Evolutionary conservation across 2,888 invertebrate species (phyloP), one percentile per base, ranked within the genome.

Genomic region (Steinernema scapterisci): DNA sequence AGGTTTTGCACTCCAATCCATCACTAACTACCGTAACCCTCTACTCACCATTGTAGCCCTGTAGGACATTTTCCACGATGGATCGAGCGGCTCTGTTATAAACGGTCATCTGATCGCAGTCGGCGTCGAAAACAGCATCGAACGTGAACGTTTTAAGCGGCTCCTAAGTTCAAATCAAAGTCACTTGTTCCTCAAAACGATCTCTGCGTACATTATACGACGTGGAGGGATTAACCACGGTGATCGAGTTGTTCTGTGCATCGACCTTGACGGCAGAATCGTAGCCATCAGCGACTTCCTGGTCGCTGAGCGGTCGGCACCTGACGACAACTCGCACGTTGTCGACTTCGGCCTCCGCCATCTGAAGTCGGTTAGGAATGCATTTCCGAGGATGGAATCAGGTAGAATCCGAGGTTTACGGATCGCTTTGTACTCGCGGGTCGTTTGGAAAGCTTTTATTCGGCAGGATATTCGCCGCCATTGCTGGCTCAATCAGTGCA

Each of bases 311-410:
- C 0, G 99, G 99, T 71, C 99, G 92, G 80, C 95, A 93, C 73
- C 99, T 91, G 19, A 99, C 95, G 75, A 95, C 95, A 72, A 99
- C 99, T 71, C 94, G 92, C 54, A 99, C 97, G 91, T 95, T 97
- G 90, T 97, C 97, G 11, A 77, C 79, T 72, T 83, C 85, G 56
- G 81, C 79, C 81, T 71, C 78, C 31, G 63, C 63, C 63, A 63
- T 63, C 63, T 63, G 63, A 31, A 31, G 23, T n/a, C 31, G 16
- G 6, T 13, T 31, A 31, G 16, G 27, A 3, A 31, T 31, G 16
- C 3, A 31, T 27, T 7, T 6, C n/a, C n/a, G n/a, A n/a, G n/a
- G 21, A 52, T 11, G 2, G 21, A 52, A 21, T 11, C 1, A 21
- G 21, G 11, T 21, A 23, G 52, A 21, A 52, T n/a, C 52, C 52